phyloP scores from a whole-genome alignment of 2,113 vertebrate species.

The Martes martes region DNA sequence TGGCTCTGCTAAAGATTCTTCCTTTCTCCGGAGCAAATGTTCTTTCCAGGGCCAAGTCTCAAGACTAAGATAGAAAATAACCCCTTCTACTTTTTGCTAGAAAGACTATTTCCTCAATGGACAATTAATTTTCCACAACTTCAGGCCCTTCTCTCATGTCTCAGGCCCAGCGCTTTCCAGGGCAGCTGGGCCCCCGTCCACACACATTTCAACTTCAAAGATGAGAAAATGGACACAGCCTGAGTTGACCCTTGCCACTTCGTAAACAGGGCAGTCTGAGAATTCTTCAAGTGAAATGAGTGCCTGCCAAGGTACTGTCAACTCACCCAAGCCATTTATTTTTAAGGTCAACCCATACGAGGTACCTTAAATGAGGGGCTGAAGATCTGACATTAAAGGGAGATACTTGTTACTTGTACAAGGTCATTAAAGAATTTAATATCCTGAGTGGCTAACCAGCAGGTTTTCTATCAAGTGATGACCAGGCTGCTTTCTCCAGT shows the following conservation, averaged over 20 bases:
- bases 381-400: neutral
- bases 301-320: neutral
- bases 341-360: neutral
- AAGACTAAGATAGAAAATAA: neutral
- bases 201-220: neutral
- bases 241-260: neutral
- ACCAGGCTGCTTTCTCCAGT: neutral
- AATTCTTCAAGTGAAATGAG: neutral
- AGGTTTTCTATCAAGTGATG: neutral
- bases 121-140: neutral
- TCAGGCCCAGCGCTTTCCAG: neutral
- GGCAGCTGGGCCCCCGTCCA: neutral
- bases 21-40: neutral
- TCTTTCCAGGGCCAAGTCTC: neutral
- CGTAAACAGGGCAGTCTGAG: neutral
- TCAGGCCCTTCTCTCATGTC: neutral
- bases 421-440: neutral
- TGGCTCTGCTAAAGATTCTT: neutral
- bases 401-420: neutral
- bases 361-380: neutral
- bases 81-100: neutral
- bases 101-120: neutral
- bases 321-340: neutral
- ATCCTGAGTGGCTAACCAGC: neutral
- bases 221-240: neutral